These are phyloP conservation scores for Mesocricetus auratus DNA, from an alignment of 2,113 vertebrate species.

Conservation along the genomic window DNA sequence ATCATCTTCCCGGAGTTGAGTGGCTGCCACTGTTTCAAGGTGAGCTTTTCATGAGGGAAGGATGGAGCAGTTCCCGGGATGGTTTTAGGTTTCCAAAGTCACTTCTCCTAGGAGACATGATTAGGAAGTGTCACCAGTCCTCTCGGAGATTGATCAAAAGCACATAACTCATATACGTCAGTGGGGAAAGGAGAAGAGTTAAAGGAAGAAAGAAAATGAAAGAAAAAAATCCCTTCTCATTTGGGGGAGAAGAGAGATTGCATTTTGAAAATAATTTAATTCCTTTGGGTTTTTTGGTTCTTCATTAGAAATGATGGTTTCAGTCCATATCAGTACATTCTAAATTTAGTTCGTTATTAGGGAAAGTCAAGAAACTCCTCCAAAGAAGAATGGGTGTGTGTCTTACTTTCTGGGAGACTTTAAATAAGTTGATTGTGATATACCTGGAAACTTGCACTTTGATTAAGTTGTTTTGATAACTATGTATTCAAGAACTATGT, in stretches of 20 bases:
- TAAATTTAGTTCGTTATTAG: constrained; percentile 42
- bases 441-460: constrained; percentile 11
- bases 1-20: constrained; percentile 75
- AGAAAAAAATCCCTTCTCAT: constrained; percentile 45
- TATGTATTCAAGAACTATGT: background rate
- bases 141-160: constrained; percentile 64
- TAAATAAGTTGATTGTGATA: background rate
- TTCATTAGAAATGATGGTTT: constrained; percentile 38
- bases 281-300: constrained; percentile 50
- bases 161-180: constrained; percentile 46
- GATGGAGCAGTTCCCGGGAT: constrained; percentile 50
- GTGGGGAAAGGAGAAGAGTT: constrained; percentile 63
- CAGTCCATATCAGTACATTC: background rate
- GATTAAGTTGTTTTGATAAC: constrained; percentile 41
- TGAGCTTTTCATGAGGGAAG: constrained; percentile 74
- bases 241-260: constrained; percentile 24
- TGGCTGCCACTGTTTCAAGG: constrained; percentile 75
- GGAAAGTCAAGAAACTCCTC: constrained; percentile 24
- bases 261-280: constrained; percentile 59
- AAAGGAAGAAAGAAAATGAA: constrained; percentile 63
- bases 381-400: background rate
- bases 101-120: constrained; percentile 71
- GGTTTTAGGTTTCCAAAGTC: constrained; percentile 70
- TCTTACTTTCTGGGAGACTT: background rate
- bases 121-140: constrained; percentile 64